These are phyloP conservation scores for Drosophila arizonae DNA, from an alignment of 1,140 invertebrate species.

Conservation along the genomic window DNA sequence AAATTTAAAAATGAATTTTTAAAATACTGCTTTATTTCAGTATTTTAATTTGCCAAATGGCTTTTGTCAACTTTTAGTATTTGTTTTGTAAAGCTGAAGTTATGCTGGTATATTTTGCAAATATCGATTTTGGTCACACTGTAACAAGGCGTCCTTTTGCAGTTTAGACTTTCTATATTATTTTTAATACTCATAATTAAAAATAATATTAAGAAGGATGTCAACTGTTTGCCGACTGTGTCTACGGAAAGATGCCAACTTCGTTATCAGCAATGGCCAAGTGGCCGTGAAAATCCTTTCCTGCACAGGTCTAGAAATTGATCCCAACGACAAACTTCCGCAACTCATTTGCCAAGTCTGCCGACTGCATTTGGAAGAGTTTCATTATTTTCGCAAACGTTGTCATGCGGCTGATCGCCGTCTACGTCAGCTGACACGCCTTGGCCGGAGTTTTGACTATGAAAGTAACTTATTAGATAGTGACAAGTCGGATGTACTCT, in stretches of 20 bases:
- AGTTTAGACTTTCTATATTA: neutral
- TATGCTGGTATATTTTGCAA: constrained; percentile 13
- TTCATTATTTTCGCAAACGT: constrained; percentile 51
- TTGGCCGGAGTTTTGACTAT: neutral
- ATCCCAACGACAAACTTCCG: constrained; percentile 49
- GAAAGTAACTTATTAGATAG: neutral
- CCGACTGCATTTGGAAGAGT: constrained; percentile 59
- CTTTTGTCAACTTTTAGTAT: neutral
- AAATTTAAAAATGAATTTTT: neutral
- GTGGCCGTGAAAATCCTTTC: constrained; percentile 40
- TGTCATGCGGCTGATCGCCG: constrained; percentile 51
- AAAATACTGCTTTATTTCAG: no score
- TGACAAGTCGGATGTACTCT: constrained; percentile 15
- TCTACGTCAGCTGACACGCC: constrained; percentile 34
- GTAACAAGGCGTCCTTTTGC: constrained; percentile 19
- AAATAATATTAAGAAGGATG: constrained; percentile 44
- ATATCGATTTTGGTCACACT: neutral
- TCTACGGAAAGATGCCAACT: constrained; percentile 52
- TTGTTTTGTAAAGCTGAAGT: no score
- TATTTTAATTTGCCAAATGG: neutral
- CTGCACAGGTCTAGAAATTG: constrained; percentile 58
- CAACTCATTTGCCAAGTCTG: constrained; percentile 53
- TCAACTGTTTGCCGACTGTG: constrained; percentile 59
- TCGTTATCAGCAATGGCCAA: constrained; percentile 23
- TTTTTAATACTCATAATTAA: neutral